These are phyloP conservation scores for Benitochromis conjunctus DNA, from an alignment of 2,113 vertebrate species.

Conservation along the genomic window DNA sequence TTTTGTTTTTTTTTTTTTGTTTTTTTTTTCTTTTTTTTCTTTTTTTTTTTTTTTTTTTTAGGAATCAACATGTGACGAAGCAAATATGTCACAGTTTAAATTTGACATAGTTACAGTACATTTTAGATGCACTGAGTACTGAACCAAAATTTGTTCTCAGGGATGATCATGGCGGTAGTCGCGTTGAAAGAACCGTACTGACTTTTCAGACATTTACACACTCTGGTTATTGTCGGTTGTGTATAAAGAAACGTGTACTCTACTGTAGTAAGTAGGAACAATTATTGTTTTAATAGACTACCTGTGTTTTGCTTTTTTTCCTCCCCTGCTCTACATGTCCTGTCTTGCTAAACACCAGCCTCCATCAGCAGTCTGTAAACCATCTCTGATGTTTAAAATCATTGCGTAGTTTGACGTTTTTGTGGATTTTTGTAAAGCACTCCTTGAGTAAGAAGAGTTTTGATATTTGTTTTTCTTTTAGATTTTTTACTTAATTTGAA, in stretches of 20 bases:
- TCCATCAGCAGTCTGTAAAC: background rate
- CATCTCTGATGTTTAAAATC: slow-evolving; percentile 16
- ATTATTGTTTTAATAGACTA: slow-evolving; percentile 39
- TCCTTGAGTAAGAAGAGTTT: slow-evolving; percentile 4
- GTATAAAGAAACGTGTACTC: slow-evolving; percentile 52
- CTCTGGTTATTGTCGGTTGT: slow-evolving; percentile 31
- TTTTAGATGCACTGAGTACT: slow-evolving; percentile 62
- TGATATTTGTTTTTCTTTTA: background rate
- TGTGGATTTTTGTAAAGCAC: slow-evolving; percentile 7
- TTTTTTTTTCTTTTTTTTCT: slow-evolving; percentile 27
- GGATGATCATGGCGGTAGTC: slow-evolving; percentile 65
- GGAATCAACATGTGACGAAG: background rate
- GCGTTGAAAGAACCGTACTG: slow-evolving; percentile 11
- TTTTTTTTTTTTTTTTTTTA: background rate
- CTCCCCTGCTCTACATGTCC: background rate
- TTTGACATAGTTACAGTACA: slow-evolving; percentile 17
- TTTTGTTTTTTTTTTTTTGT: slow-evolving; percentile 12
- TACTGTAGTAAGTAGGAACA: slow-evolving; percentile 61
- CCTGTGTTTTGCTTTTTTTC: background rate
- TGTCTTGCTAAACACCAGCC: slow-evolving; percentile 13
- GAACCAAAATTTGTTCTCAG: slow-evolving; percentile 77
- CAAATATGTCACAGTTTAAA: slow-evolving; percentile 2
- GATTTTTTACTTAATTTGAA: slow-evolving; percentile 25
- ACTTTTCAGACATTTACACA: slow-evolving; percentile 33
- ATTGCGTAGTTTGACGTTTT: slow-evolving; percentile 25